phyloP scores from a whole-genome alignment of 2,888 invertebrate genomes.

The Meiosimyza platycephala region DNA sequence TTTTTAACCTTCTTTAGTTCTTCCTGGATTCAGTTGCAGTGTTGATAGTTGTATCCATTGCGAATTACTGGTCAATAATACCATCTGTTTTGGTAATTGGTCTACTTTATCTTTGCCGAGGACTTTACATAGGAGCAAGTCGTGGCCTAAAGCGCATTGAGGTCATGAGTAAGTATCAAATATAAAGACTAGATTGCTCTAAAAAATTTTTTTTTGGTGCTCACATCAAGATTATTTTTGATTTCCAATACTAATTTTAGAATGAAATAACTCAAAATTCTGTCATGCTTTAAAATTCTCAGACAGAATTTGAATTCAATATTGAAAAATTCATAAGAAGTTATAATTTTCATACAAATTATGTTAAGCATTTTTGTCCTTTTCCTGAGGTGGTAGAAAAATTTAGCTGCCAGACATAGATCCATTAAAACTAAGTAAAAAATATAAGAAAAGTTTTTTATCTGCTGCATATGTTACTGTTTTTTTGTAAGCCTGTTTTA shows the following conservation, averaged over 20 bases:
- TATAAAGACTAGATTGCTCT: neutral
- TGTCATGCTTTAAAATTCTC: neutral
- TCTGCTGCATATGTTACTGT: no score
- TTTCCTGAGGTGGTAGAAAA: no score
- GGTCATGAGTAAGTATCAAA: constrained; percentile 59
- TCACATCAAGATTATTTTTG: neutral
- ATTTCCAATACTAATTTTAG: neutral
- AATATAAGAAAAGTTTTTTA: no score
- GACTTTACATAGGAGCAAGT: constrained; percentile 70
- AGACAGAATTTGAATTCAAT: neutral
- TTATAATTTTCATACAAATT: no score
- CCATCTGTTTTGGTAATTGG: constrained; percentile 72
- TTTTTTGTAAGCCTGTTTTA: no score
- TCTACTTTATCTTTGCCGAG: constrained; percentile 71
- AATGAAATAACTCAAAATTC: neutral
- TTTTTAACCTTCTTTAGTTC: constrained; percentile 51
- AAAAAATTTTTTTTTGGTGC: neutral
- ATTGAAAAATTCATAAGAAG: no score
- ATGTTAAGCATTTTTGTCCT: no score
- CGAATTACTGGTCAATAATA: constrained; percentile 73
- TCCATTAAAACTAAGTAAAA: no score
- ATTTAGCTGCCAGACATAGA: no score
- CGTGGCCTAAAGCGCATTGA: constrained; percentile 69
- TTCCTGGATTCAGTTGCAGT: constrained; percentile 67
- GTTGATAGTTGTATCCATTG: constrained; percentile 73